These are phyloP conservation scores for Eilema depressum DNA, from an alignment of 2,888 invertebrate species.

Conservation along the genomic window DNA sequence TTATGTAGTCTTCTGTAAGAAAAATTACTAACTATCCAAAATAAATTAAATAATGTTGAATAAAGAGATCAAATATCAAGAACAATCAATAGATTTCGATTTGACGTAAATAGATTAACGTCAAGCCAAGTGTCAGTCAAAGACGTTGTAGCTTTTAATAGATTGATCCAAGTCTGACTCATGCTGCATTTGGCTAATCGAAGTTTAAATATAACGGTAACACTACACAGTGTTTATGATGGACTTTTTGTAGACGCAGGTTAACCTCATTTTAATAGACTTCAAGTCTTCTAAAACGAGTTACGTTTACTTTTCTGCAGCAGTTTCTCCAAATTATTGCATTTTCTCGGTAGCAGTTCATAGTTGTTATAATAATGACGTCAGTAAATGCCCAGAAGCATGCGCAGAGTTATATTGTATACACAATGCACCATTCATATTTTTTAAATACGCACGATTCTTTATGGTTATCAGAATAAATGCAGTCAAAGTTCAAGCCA, in stretches of 20 bases:
- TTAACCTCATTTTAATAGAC: conserved; percentile 1
- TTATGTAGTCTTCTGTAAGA: neutral
- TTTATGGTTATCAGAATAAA: neutral
- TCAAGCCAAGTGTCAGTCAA: conserved; percentile 73
- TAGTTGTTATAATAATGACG: neutral
- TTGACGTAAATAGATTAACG: conserved; percentile 68
- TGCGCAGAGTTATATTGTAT: neutral
- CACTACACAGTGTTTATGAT: conserved; percentile 59
- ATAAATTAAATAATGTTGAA: neutral
- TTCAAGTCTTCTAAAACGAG: neutral
- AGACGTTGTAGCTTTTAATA: conserved; percentile 75
- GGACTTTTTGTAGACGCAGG: conserved; percentile 30
- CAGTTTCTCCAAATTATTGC: neutral
- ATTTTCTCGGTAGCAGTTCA: neutral
- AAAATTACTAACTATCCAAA: neutral
- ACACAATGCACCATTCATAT: neutral
- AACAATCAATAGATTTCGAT: conserved; percentile 53
- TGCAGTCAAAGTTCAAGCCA: conserved; percentile 1
- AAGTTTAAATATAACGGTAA: conserved; percentile 74
- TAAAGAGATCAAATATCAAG: conserved; percentile 41
- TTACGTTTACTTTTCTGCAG: neutral
- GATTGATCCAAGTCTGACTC: conserved; percentile 72
- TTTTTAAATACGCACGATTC: neutral
- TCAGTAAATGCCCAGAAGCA: neutral
- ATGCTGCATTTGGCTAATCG: conserved; percentile 79